A percentile compares a stretch with the other conserved stretches of the same genome.
These are phyloP conservation scores for Toxotes jaculatrix DNA, from an alignment of 2,113 vertebrate species.

Conservation along the genomic window DNA sequence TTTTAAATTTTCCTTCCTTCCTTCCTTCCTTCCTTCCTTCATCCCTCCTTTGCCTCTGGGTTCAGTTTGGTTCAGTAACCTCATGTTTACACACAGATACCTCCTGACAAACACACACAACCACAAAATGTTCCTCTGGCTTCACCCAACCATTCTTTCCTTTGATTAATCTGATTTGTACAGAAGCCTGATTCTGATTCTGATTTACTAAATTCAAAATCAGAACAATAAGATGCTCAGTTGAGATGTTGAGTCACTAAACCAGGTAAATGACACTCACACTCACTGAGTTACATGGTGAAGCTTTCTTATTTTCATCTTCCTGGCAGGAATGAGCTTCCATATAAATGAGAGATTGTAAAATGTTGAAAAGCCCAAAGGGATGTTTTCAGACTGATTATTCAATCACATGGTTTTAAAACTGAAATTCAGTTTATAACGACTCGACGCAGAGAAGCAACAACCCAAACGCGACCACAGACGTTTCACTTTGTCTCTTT, in stretches of 20 bases:
- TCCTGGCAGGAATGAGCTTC: not conserved
- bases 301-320: not conserved
- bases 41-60: not conserved
- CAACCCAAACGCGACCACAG: no score
- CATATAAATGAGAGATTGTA: no score
- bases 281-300: no score
- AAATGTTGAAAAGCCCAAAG: not conserved
- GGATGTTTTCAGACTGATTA: no score
- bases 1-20: not conserved
- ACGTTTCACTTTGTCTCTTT: no score
- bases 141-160: not conserved
- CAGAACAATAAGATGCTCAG: no score
- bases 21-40: not conserved
- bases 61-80: constrained; percentile 14
- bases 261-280: no score
- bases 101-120: constrained; percentile 22
- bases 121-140: not conserved
- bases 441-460: no score
- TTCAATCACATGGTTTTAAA: no score
- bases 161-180: not conserved
- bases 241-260: no score
- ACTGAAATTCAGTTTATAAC: no score
- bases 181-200: not conserved
- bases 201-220: no score
- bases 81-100: constrained; percentile 34